Base-by-base conservation (phyloP, 2,797 vertebrate genomes). In the Microhierax caerulescens region DNA sequence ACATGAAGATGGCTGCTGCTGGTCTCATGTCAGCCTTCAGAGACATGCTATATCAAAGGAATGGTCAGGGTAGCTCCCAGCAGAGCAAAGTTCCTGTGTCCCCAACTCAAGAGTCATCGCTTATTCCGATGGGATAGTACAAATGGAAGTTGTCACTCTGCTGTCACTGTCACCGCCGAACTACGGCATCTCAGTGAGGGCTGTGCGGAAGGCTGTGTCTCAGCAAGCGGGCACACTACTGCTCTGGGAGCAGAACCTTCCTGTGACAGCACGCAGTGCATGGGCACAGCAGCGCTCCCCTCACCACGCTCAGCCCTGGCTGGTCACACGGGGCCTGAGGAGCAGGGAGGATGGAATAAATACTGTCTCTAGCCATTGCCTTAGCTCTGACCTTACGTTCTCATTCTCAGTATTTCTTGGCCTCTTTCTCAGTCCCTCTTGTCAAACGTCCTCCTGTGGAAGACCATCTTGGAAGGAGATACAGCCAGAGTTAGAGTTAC, bases 381-480 rank as follows among this genome's bases (percentile, higher is more conserved):
- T 75, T 3, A 61, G 18, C 93, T 17, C 93, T 68, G 90, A 18
- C 76, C 80, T 85, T 4, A 12, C 0, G 34, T 30, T 67, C 51
- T 57, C 78, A 37, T 7, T 1, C 87, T 84, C 90, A 86, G 80
- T n/a, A 39, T 73, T 68, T 65, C 86, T 51, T 0, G 84, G 91
- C 59, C 70, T 94, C 88, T 90, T 60, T 88, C 70, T 79, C 93
- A 67, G 93, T 13, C 50, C 69, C 88, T 88, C 54, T 68, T 9
- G 34, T 36, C 83, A 78, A 68, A 86, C 2, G 8, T 93, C 70
- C 93, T 87, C 77, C 92, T 10, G n/a, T 2, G 74, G 85, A 47
- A n/a, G 76, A 76, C 41, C 13, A 32, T 75, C 92, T 93, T 73
- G 80, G 88, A 70, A 89, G 94, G 91, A 96, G 95, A 90, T 1